Conservation (phyloP, 1,140 invertebrate genomes). For the Trypoxylus dichotomus region DNA sequence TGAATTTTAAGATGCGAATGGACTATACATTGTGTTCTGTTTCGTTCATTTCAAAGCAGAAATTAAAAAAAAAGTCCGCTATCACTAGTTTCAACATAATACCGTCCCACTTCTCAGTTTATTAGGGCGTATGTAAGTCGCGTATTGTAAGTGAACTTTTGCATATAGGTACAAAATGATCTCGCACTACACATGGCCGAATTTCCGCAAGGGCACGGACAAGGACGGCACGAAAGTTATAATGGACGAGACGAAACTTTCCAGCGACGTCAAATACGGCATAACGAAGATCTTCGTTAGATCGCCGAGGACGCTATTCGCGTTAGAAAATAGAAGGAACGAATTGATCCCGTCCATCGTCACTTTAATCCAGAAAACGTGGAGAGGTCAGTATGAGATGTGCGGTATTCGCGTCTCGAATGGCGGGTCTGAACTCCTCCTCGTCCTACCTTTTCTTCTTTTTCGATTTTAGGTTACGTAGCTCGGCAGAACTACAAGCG, state of each 20-base stretch:
- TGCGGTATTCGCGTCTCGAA: too few species aligned
- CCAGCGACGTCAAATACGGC: constrained; percentile 88
- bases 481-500: constrained; percentile 79
- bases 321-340: constrained; percentile 79
- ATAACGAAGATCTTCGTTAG: constrained; percentile 95
- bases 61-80: too few species aligned
- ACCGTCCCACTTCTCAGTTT: too few species aligned
- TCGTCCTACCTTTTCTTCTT: background rate
- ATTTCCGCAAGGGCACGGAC: constrained; percentile 75
- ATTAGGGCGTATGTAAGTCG: too few species aligned
- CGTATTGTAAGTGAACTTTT: too few species aligned
- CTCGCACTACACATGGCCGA: constrained; percentile 92
- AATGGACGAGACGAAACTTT: constrained; percentile 76
- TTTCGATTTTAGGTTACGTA: constrained; percentile 55
- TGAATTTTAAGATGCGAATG: too few species aligned
- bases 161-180: constrained; percentile 97
- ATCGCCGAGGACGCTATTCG: constrained; percentile 85
- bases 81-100: too few species aligned
- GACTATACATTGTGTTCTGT: too few species aligned
- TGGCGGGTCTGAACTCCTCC: too few species aligned
- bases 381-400: constrained; percentile 71
- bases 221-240: constrained; percentile 84
- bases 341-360: constrained; percentile 87
- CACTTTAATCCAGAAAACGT: constrained; percentile 90
- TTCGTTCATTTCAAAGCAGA: too few species aligned